A percentile compares a stretch with the other conserved stretches of the same genome.
These are phyloP conservation scores for Xenops minutus DNA, from an alignment of 2,797 vertebrate genomes.

Conservation along the genomic window DNA sequence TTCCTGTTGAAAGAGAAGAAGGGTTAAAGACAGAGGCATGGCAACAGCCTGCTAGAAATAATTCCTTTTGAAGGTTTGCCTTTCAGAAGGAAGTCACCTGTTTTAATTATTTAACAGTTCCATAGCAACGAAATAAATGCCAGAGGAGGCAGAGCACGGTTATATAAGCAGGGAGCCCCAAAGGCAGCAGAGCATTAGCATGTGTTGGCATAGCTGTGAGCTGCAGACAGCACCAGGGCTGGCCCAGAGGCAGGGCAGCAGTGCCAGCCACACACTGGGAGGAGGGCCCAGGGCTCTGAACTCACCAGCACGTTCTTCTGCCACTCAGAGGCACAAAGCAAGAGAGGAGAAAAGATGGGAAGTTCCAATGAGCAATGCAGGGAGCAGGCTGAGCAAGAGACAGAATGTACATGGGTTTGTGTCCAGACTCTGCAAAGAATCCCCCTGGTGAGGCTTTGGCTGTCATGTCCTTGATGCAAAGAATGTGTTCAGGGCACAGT, in stretches of 20 bases:
- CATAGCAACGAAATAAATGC: not conserved
- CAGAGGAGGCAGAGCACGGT: not conserved
- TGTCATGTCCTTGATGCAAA: rapidly evolving
- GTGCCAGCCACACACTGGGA: not conserved
- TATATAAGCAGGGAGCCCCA: not conserved
- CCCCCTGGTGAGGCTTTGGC: rapidly evolving
- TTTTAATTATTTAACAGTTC: not conserved
- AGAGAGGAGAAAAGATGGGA: rapidly evolving
- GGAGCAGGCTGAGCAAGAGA: not conserved
- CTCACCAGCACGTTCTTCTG: not conserved
- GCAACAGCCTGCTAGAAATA: not conserved
- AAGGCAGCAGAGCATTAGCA: not conserved
- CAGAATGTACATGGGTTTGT: rapidly evolving
- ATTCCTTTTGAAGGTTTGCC: not conserved
- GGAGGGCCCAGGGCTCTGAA: not conserved
- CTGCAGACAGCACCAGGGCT: not conserved
- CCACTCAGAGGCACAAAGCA: not conserved
- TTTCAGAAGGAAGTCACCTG: not conserved
- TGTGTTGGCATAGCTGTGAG: not conserved
- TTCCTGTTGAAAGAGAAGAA: constrained; percentile 38
- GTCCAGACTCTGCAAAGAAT: not conserved
- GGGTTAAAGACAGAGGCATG: not conserved
- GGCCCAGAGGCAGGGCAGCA: not conserved
- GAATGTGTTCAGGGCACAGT: rapidly evolving
- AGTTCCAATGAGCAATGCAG: not conserved